Percentiles rank a stretch among this genome's conserved stretches.
Conservation (phyloP, 1,140 invertebrate species). For the Drosophila repletoides region DNA sequence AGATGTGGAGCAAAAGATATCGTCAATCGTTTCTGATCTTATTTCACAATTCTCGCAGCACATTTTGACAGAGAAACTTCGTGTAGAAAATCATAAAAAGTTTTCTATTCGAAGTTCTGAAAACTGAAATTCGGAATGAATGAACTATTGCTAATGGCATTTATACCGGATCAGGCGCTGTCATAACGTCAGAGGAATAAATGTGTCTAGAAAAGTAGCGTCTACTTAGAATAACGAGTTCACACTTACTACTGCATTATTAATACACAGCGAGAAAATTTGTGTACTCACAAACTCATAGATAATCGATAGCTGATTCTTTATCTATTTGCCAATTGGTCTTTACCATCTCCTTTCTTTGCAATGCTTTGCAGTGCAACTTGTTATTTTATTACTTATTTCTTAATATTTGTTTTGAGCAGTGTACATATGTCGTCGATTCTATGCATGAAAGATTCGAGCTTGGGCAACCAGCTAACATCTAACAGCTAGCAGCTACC, state of each 20-base stretch:
- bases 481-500: background rate
- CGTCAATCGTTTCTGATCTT: conserved; percentile 29
- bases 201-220: conserved; percentile 9
- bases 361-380: too few species aligned
- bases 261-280: too few species aligned
- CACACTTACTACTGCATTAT: background rate
- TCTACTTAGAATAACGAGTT: conserved; percentile 10
- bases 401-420: background rate
- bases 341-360: too few species aligned
- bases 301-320: too few species aligned
- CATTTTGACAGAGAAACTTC: too few species aligned
- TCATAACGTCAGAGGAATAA: conserved; percentile 12
- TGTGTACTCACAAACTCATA: too few species aligned
- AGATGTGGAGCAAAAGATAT: conserved; percentile 40
- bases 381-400: too few species aligned
- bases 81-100: too few species aligned
- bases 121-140: too few species aligned
- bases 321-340: too few species aligned
- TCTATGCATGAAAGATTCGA: conserved; percentile 35
- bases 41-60: too few species aligned
- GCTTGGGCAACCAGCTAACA: conserved; percentile 21
- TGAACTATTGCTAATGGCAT: conserved; percentile 10
- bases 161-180: conserved; percentile 14
- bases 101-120: too few species aligned
- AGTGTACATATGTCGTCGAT: conserved; percentile 4